These are phyloP conservation scores for Apeira syringaria DNA, from an alignment of 2,888 invertebrate genomes.

Conservation along the genomic window DNA sequence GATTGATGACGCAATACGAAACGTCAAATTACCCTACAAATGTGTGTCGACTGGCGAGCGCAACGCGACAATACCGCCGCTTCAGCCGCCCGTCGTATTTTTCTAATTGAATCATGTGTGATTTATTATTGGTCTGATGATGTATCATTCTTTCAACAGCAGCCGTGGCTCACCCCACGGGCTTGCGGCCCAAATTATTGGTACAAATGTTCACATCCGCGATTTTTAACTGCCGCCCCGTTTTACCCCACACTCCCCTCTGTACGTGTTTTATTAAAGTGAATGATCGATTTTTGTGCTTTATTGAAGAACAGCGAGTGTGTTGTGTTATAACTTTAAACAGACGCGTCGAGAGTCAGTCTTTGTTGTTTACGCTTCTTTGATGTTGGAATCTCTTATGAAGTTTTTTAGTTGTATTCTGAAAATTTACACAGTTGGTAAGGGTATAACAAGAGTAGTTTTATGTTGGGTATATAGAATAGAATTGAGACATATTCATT, in stretches of 20 bases:
- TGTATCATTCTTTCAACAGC: conserved; percentile 82
- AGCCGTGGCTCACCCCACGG: conserved; percentile 75
- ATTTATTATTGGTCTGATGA: conserved; percentile 83
- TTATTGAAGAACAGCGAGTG: conserved; percentile 47
- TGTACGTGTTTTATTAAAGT: conserved; percentile 64
- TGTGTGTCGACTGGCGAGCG: conserved; percentile 44
- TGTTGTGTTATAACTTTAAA: conserved; percentile 42
- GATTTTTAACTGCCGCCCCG: conserved; percentile 66
- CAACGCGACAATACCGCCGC: conserved; percentile 66
- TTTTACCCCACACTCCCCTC: conserved; percentile 57
- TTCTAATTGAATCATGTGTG: conserved; percentile 83
- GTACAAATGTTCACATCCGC: conserved; percentile 77
- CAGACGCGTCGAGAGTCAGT: conserved; percentile 32
- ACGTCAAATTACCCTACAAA: conserved; percentile 75
- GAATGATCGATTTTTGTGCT: conserved; percentile 61
- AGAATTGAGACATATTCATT: too few species aligned
- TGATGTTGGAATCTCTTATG: conserved; percentile 32
- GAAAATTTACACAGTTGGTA: too few species aligned
- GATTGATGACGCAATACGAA: conserved; percentile 77
- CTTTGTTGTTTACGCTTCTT: conserved; percentile 30
- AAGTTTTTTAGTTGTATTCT: conserved; percentile 5
- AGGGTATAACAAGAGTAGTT: too few species aligned
- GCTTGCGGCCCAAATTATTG: conserved; percentile 77
- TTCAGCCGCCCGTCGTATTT: conserved; percentile 65
- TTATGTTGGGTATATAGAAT: too few species aligned